These are phyloP conservation scores for Macrosiphum euphorbiae DNA, from an alignment of 2,888 invertebrate species.

Conservation along the genomic window DNA sequence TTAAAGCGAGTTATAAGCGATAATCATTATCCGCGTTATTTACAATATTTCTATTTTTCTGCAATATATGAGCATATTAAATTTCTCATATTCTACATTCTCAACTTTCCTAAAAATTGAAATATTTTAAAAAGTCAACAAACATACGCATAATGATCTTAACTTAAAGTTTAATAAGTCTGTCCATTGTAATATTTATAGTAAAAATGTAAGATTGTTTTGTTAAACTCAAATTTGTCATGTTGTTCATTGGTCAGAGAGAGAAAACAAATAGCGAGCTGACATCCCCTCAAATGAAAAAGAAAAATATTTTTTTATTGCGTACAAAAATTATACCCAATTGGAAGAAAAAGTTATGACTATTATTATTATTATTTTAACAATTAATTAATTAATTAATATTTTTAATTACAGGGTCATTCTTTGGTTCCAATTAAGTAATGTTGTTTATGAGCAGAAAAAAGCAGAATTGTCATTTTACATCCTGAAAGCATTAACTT, in stretches of 20 bases:
- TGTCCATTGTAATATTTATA: background rate
- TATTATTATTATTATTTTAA: background rate
- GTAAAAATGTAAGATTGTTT: background rate
- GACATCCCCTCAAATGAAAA: background rate
- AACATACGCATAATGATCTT: background rate
- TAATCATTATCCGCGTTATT: too few species aligned
- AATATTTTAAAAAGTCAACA: background rate
- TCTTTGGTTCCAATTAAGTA: background rate
- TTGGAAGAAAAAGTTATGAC: background rate
- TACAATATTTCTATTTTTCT: too few species aligned
- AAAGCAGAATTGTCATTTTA: conserved; percentile 31
- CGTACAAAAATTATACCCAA: background rate
- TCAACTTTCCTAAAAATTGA: background rate
- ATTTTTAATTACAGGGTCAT: conserved; percentile 46
- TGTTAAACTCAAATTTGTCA: background rate
- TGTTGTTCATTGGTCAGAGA: background rate
- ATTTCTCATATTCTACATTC: background rate
- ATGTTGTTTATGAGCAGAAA: conserved; percentile 6
- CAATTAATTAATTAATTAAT: background rate
- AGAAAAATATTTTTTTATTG: background rate
- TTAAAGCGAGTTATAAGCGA: too few species aligned
- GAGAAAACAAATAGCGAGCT: background rate
- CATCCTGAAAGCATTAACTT: conserved; percentile 28
- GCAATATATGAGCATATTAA: background rate
- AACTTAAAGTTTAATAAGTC: background rate